These are phyloP conservation scores for Odontocolon sp. DNA, from an alignment of 2,888 invertebrate genomes.

Conservation along the genomic window DNA sequence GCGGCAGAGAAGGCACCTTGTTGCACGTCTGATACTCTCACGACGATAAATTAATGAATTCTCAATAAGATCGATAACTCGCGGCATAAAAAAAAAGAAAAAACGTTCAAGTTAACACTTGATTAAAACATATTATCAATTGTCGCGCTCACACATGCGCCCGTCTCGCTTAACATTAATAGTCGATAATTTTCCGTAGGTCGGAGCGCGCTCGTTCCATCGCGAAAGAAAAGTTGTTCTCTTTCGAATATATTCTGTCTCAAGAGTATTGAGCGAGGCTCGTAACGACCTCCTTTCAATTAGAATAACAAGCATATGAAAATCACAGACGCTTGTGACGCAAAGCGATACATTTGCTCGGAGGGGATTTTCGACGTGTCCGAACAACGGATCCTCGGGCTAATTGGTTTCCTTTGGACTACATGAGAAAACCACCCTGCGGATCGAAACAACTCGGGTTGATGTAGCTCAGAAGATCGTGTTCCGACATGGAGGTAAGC, in stretches of 20 bases:
- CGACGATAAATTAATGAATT: conserved; percentile 71
- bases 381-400: not conserved
- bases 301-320: conserved; percentile 24
- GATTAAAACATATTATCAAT: conserved; percentile 59
- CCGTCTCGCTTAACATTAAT: conserved; percentile 68
- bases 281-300: not conserved
- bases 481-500: conserved; percentile 92
- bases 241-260: conserved; percentile 16
- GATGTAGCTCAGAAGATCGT: conserved; percentile 93
- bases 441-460: conserved; percentile 94
- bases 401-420: conserved; percentile 57
- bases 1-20: conserved; percentile 70
- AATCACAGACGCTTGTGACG: conserved; percentile 10
- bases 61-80: conserved; percentile 54
- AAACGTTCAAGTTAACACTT: conserved; percentile 46
- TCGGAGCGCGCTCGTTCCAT: conserved; percentile 55
- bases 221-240: conserved; percentile 50
- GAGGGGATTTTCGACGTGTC: not conserved
- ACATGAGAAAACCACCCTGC: conserved; percentile 78
- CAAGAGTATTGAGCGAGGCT: not conserved
- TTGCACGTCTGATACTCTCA: conserved; percentile 66
- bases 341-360: not conserved
- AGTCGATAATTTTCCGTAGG: conserved; percentile 60
- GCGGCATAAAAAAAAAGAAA: conserved; percentile 50
- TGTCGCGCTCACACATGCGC: conserved; percentile 72